Evolutionary conservation across 2,888 invertebrate genomes (phyloP), one percentile per base, ranked within the genome.

Genomic region (Calameuta filiformis): DNA sequence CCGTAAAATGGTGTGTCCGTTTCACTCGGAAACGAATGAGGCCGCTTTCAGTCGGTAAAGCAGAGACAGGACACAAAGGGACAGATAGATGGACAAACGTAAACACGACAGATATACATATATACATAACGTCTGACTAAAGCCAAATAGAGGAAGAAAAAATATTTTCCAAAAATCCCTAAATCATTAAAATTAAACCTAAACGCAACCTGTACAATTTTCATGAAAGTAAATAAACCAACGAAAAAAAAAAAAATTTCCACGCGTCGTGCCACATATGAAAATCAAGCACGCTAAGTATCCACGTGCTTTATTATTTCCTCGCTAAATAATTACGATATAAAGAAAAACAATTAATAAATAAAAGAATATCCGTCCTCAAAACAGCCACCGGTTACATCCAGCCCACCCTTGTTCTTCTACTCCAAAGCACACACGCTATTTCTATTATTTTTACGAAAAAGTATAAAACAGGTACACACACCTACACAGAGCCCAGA

Each of bases 391-490:
- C 31, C 56, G 23, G 56, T 56, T 56, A 56, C 56, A 56, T 2
- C 23, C 9, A 23, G 23, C 9, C 56, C 6, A 1, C 1, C 9
- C 56, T 23, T 2, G 23, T 23, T 56, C 56, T 56, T 56, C 35
- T 68, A 73, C 75, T 40, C 75, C 74, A 76, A 78, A 76, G 77
- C 69, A 15, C 12, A 0, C 74, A 11, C 34, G 74, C 37, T 73
- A 33, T 82, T 82, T 80, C 81, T 81, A 80, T 81, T 81, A 80
- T 77, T 81, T 83, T 83, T 73, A 31, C 73, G 40, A 35, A 56
- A 79, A 78, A 71, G 74, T 83, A 77, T 77, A n/a, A 11, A 34
- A 34, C 33, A 6, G n/a, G 0, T 15, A 15, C 15, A 40, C 4
- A 4, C 12, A 37, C 4, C 1, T 0, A 6, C 40, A 0, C 15